Conservation (phyloP, 2,797 vertebrate species). For the Gouania willdenowi region DNA sequence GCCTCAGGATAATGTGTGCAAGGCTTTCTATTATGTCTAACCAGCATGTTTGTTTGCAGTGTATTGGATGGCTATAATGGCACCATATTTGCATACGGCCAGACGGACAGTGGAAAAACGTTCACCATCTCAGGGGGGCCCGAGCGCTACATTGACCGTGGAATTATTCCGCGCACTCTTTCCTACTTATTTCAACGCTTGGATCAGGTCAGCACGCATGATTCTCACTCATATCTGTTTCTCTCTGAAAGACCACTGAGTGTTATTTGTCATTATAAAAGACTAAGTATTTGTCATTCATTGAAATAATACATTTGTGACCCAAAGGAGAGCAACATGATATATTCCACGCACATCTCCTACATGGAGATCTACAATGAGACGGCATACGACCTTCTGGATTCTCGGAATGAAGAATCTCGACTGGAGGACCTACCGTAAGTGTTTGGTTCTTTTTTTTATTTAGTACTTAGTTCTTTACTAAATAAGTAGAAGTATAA, state of each 20-base stretch:
- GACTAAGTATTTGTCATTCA: no score
- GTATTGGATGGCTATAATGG: slow-evolving; percentile 90
- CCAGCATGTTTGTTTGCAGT: slow-evolving; percentile 61
- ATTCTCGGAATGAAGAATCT: slow-evolving; percentile 86
- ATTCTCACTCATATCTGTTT: no score
- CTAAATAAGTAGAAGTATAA: no score
- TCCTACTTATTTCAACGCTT: slow-evolving; percentile 86
- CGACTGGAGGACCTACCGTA: slow-evolving; percentile 91
- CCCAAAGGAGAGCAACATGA: slow-evolving; percentile 83
- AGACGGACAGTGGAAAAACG: slow-evolving; percentile 96
- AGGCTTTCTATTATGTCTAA: no score
- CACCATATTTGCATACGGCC: slow-evolving; percentile 95
- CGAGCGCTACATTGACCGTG: slow-evolving; percentile 85
- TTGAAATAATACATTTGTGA: no score
- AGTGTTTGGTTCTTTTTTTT: slow-evolving; percentile 64
- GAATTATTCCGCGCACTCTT: slow-evolving; percentile 90
- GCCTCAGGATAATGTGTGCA: no score
- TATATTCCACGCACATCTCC: slow-evolving; percentile 89
- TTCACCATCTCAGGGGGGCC: slow-evolving; percentile 96
- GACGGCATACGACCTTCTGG: slow-evolving; percentile 90
- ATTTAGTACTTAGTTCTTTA: no score
- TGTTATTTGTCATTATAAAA: no score
- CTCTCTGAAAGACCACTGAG: no score
- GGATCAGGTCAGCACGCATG: slow-evolving; percentile 74
- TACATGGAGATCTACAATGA: slow-evolving; percentile 99